These are phyloP conservation scores for Coranthus polyacanthus DNA, from an alignment of 2,797 vertebrate genomes.

Conservation along the genomic window DNA sequence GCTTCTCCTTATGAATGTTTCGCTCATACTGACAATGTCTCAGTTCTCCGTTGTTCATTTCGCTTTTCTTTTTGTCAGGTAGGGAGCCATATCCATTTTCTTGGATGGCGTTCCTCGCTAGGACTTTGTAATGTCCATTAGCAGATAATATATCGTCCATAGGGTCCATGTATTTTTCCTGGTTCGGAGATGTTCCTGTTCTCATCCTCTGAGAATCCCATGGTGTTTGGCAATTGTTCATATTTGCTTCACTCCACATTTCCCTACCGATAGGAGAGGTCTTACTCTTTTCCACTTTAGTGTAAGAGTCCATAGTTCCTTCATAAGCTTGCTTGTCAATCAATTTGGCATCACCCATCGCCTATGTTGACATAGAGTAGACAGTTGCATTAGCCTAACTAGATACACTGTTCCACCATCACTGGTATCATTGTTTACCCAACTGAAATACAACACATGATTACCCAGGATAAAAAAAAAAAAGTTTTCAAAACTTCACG, in stretches of 20 bases:
- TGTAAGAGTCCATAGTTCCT: slow-evolving; percentile 75
- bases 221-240: slow-evolving; percentile 55
- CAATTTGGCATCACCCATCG: slow-evolving; percentile 94
- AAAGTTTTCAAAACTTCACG: too few species aligned
- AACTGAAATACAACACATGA: slow-evolving; percentile 10
- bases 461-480: background rate
- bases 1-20: slow-evolving; percentile 31
- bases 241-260: slow-evolving; percentile 53
- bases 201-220: slow-evolving; percentile 65
- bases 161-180: slow-evolving; percentile 39
- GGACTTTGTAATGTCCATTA: slow-evolving; percentile 57
- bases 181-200: slow-evolving; percentile 39
- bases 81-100: slow-evolving; percentile 79
- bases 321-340: slow-evolving; percentile 92
- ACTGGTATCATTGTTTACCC: slow-evolving; percentile 31
- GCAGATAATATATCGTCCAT: slow-evolving; percentile 17
- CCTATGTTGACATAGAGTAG: slow-evolving; percentile 98
- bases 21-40: slow-evolving; percentile 48
- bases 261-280: slow-evolving; percentile 62
- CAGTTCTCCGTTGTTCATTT: slow-evolving; percentile 36
- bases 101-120: slow-evolving; percentile 55
- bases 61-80: slow-evolving; percentile 53
- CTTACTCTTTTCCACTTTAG: slow-evolving; percentile 78
- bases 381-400: slow-evolving; percentile 90
- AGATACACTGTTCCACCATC: slow-evolving; percentile 28